Percentiles rank a stretch among this genome's conserved stretches.
These are phyloP conservation scores for Cuculus canorus DNA, from an alignment of 2,797 vertebrate genomes.

Conservation along the genomic window DNA sequence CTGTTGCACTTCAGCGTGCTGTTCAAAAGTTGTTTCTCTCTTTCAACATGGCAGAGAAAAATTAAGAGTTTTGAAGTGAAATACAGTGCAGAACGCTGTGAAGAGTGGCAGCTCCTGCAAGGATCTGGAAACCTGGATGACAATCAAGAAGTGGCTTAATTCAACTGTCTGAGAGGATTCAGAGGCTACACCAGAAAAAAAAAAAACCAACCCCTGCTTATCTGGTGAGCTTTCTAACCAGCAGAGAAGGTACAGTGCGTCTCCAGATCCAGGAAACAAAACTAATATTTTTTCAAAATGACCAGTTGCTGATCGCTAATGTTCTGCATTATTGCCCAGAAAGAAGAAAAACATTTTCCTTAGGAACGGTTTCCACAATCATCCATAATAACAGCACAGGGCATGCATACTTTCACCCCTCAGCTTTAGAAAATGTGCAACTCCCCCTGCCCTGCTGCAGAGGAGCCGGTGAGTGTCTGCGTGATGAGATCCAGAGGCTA, in stretches of 20 bases:
- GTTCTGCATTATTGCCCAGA: constrained; percentile 2
- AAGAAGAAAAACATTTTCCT: not conserved
- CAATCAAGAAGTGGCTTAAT: not conserved
- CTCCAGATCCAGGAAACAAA: constrained; percentile 10
- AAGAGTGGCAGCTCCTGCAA: not conserved
- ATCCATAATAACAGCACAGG: constrained; percentile 23
- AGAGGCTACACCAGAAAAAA: not conserved
- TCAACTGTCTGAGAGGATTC: not conserved
- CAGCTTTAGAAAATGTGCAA: constrained; percentile 24
- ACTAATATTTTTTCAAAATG: not conserved
- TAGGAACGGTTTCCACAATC: constrained; percentile 59
- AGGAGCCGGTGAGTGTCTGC: constrained; percentile 26
- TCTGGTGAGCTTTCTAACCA: constrained; percentile 37
- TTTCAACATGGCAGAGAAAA: not conserved
- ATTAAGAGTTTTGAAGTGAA: not conserved
- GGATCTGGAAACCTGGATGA: constrained; percentile 16
- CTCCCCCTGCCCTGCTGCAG: constrained; percentile 12
- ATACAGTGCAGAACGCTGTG: not conserved
- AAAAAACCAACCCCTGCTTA: not conserved
- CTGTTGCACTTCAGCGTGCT: not conserved
- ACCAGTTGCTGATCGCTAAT: not conserved
- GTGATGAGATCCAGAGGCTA: constrained; percentile 46
- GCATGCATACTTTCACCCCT: not conserved
- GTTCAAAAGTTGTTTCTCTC: not conserved
- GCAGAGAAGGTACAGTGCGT: constrained; percentile 16